Percentiles rank a stretch among this genome's conserved stretches.
Conservation (phyloP, 2,797 vertebrate genomes). For the Cynodonichthys magdalenae region DNA sequence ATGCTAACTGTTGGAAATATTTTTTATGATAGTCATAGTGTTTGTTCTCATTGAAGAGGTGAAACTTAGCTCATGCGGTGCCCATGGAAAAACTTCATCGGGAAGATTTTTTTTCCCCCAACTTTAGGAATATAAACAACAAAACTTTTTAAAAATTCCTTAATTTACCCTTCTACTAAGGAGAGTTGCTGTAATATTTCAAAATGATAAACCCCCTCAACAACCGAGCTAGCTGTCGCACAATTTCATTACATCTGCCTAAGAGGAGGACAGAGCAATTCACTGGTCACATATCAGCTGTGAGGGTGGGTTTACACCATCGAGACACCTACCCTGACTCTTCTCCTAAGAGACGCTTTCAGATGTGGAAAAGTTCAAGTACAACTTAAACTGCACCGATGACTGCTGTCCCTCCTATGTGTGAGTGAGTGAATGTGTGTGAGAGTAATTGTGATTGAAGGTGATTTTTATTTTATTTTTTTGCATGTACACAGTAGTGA, state of each 20-base stretch:
- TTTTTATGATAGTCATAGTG: conserved; percentile 75
- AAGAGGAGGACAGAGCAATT: conserved; percentile 50
- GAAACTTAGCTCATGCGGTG: conserved; percentile 89
- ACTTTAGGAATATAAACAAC: conserved; percentile 85
- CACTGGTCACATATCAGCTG: conserved; percentile 64
- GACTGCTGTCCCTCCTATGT: conserved; percentile 66
- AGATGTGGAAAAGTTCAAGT: conserved; percentile 44
- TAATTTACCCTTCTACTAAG: conserved; percentile 69
- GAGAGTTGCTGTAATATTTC: conserved; percentile 63
- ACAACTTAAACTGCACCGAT: conserved; percentile 53
- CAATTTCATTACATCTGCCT: conserved; percentile 80
- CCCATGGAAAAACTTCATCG: conserved; percentile 88
- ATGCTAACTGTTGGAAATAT: conserved; percentile 88
- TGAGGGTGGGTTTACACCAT: conserved; percentile 43
- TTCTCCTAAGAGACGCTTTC: conserved; percentile 47
- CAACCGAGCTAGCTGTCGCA: conserved; percentile 68
- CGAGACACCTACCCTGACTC: conserved; percentile 41
- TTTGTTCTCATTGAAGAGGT: conserved; percentile 91
- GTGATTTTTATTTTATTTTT: conserved; percentile 14
- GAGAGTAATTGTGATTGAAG: conserved; percentile 19
- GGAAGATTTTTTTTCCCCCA: conserved; percentile 84
- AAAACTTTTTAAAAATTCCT: conserved; percentile 55
- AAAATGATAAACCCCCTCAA: conserved; percentile 58
- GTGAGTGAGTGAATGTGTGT: conserved; percentile 19
- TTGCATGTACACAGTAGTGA: conserved; percentile 62